A percentile compares a stretch with the other conserved stretches of the same genome.
These are phyloP conservation scores for Sebastes dallii DNA, from an alignment of 2,797 vertebrate genomes.

Conservation along the genomic window DNA sequence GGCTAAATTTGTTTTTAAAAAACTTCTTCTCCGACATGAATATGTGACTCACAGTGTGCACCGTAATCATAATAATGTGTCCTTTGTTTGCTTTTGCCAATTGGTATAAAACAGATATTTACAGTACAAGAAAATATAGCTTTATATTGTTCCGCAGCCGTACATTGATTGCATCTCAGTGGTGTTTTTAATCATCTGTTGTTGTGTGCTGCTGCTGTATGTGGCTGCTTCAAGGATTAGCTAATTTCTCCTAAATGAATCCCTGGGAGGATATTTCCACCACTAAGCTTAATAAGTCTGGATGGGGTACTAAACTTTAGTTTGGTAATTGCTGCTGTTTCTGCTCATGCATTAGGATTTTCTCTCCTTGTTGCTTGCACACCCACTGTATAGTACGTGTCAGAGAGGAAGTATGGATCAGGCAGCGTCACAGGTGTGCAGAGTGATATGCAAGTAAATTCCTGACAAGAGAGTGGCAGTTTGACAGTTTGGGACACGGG, in stretches of 20 bases:
- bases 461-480: background rate
- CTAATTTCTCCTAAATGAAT: constrained; percentile 56
- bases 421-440: constrained; percentile 15
- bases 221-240: constrained; percentile 31
- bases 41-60: background rate
- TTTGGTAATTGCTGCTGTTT: constrained; percentile 45
- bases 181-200: constrained; percentile 56
- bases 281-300: constrained; percentile 58
- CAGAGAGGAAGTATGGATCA: background rate
- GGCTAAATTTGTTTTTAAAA: background rate
- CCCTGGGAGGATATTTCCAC: constrained; percentile 50
- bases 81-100: constrained; percentile 20
- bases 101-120: constrained; percentile 22
- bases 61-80: background rate
- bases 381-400: background rate
- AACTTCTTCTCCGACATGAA: constrained; percentile 5
- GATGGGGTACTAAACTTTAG: constrained; percentile 36
- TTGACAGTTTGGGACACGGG: background rate
- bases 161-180: constrained; percentile 60
- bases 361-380: background rate
- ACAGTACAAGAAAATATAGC: constrained; percentile 2
- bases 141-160: constrained; percentile 15
- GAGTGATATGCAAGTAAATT: constrained; percentile 5
- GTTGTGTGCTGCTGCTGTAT: constrained; percentile 35
- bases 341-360: constrained; percentile 9